phyloP scores from a whole-genome alignment of 2,797 vertebrate species.

The Masticophis lateralis region DNA sequence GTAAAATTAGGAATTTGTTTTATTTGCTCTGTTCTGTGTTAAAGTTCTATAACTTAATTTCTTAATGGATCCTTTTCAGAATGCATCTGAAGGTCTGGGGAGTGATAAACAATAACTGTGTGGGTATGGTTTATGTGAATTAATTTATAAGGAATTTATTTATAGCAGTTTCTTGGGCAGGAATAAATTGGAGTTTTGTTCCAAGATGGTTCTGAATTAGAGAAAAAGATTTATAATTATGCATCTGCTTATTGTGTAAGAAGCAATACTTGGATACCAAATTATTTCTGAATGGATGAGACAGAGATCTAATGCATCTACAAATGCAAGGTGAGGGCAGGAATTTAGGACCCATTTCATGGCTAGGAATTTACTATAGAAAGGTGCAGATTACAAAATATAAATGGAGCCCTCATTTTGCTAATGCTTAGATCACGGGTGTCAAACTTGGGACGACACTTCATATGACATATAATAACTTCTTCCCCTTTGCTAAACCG shows the following conservation, averaged over 20 bases:
- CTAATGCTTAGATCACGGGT: not conserved
- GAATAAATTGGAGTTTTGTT: not conserved
- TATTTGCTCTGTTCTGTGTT: not conserved
- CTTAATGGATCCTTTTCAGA: not conserved
- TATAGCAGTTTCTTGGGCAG: not conserved
- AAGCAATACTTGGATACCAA: not conserved
- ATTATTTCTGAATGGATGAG: not conserved
- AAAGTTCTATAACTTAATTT: not conserved
- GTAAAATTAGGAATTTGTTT: not conserved
- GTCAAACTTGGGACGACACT: too few species aligned
- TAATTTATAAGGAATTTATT: not conserved
- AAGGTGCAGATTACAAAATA: not conserved
- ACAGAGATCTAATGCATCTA: not conserved
- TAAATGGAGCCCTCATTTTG: not conserved
- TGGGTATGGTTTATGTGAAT: not conserved
- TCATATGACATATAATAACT: too few species aligned
- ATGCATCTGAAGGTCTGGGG: not conserved
- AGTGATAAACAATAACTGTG: not conserved
- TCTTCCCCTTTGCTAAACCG: too few species aligned
- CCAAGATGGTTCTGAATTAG: not conserved
- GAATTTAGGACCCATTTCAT: not conserved
- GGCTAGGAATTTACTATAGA: not conserved
- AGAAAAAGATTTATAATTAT: not conserved
- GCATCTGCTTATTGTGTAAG: not conserved
- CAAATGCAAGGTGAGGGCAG: not conserved